These are phyloP conservation scores for Temnopleurus reevesii DNA, from an alignment of 53 echinoderm and acorn worm species.

Conservation along the genomic window DNA sequence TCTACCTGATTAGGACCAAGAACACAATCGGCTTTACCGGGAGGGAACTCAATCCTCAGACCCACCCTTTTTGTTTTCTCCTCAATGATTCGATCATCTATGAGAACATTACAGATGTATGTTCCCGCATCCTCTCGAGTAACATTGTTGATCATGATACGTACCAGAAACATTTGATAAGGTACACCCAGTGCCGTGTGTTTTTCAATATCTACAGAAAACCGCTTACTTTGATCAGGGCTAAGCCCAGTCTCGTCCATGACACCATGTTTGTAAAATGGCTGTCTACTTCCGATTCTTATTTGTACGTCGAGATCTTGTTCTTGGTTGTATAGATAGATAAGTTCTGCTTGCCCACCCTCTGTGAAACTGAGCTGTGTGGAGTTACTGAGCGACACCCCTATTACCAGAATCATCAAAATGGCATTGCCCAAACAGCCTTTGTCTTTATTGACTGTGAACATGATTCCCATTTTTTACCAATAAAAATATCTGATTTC, in stretches of 20 bases:
- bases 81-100: background rate
- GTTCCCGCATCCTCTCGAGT: background rate
- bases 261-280: background rate
- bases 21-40: background rate
- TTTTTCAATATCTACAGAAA: background rate
- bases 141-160: background rate
- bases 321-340: background rate
- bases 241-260: background rate
- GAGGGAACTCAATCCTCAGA: background rate
- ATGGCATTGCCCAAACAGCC: background rate
- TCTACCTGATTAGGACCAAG: background rate
- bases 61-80: background rate
- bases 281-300: background rate
- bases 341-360: background rate
- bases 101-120: background rate
- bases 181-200: background rate
- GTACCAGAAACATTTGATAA: slow-evolving; percentile 17
- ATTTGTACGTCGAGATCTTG: background rate
- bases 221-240: background rate
- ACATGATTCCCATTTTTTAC: no score
- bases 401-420: background rate
- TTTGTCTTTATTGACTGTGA: background rate
- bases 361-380: background rate
- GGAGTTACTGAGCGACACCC: background rate
- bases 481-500: no score